These are phyloP conservation scores for Turnix velox DNA, from an alignment of 2,113 vertebrate species.

Conservation along the genomic window DNA sequence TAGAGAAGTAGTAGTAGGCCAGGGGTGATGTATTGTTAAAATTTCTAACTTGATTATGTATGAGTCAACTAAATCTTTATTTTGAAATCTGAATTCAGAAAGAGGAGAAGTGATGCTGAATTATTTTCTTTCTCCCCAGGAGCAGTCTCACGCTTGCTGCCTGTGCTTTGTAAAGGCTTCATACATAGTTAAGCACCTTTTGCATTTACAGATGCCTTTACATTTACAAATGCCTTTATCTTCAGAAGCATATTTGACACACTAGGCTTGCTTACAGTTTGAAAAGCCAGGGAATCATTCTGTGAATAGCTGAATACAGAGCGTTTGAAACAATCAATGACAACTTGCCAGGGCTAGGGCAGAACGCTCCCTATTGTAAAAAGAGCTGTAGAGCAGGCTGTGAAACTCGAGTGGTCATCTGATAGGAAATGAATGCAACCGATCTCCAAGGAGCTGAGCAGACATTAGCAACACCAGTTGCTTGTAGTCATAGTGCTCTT, in stretches of 20 bases:
- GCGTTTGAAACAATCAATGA: constrained; percentile 49
- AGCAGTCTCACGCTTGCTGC: neutral
- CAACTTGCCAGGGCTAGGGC: constrained; percentile 25
- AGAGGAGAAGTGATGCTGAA: neutral
- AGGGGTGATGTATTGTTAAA: neutral
- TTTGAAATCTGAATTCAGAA: constrained; percentile 13
- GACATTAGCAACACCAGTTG: neutral
- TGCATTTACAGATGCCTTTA: constrained; percentile 31
- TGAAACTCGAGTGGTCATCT: constrained; percentile 19
- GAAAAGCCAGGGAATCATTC: constrained; percentile 44
- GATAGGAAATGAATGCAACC: constrained; percentile 2
- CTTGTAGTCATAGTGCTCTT: neutral
- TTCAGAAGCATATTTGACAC: constrained; percentile 59
- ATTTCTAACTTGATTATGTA: neutral
- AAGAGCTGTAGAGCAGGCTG: neutral
- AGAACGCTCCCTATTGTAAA: neutral
- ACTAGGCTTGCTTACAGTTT: constrained; percentile 31
- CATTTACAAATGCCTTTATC: constrained; percentile 58
- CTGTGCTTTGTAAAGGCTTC: constrained; percentile 41
- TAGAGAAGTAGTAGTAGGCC: neutral
- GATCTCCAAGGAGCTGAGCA: constrained; percentile 9
- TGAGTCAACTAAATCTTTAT: constrained; percentile 25
- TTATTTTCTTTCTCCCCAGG: neutral
- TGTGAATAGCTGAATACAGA: constrained; percentile 42
- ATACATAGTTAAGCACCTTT: constrained; percentile 46